Evolutionary conservation across 2,888 invertebrate species (phyloP), one percentile per base, ranked within the genome.

Genomic region (Amphimallon solstitiale): DNA sequence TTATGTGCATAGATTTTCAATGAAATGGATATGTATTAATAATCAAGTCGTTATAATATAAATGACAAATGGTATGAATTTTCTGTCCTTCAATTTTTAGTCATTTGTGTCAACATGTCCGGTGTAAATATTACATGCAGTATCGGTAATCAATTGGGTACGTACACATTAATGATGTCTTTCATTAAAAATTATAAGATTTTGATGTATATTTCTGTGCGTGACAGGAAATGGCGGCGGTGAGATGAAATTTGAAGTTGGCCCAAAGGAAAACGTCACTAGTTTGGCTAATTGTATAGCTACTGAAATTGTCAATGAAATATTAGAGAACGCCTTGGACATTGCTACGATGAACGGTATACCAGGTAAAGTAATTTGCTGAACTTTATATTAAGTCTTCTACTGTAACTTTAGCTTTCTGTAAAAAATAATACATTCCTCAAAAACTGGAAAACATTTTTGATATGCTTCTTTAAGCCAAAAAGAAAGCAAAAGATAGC

Each of bases 241-340:
- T 38, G 71, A 71, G 64, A 70, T 72, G 67, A 68, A 67, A 67
- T 67, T 63, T 19, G 56, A 67, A 48, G 51, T 67, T 63, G 48
- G 51, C 54, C 45, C 62, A 23, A 66, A 66, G 48, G 56, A 63
- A 38, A 59, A 63, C 5, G 45, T 56, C 23, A 37, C 61, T 19
- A 54, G 43, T 49, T 46, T 67, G 61, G 65, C 67, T 10, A 65
- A 60, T n/a, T 65, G 64, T 35, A 67, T 67, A 12, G 64, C 64
- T 34, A 75, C 71, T 12, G 79, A 80, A 66, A 73, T 81, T 49
- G 75, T 82, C 6, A 72, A 77, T 46, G 81, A 82, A 59, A 81
- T 82, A 54, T 69, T 82, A n/a, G 79, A 80, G 48, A 80, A 77
- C 52, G 81, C 81, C 23, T 70, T 81, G 65, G 79, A 80, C 62